Evolutionary conservation across 2,797 vertebrate genomes (phyloP), one percentile per base, ranked within the genome.

Genomic region (Chelonia mydas): DNA sequence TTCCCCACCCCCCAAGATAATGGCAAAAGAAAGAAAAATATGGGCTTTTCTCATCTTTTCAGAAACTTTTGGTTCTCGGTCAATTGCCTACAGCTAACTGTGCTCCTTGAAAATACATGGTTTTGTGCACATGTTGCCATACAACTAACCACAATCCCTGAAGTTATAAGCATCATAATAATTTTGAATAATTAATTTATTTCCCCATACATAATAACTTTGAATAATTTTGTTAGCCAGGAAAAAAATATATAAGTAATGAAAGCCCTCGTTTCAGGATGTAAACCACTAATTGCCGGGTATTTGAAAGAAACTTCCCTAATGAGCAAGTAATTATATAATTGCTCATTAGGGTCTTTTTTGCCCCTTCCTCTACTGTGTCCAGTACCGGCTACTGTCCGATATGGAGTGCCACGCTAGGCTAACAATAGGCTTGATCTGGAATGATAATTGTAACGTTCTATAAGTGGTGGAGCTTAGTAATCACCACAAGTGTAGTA

Each of bases 321-420:
- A 94, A 96, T 91, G 87, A 89, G 80, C 50, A 59, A 3, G 21
- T 94, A 93, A 94, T 96, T 84, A 53, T 12, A 19, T 92, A 96
- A 92, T 96, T 92, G 87, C 28, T 94, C 25, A 17, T 19, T 21
- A 0, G 83, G 41, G 37, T 21, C 80, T 92, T 91, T 53, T 25
- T 90, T 87, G 33, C 3, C n/a, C 13, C 83, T 93, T 68, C 17
- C 19, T 72, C 19, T 72, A 41, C 37, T 92, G 50, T 78, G 25
- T 85, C 88, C 74, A 86, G 17, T 47, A 86, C 74, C 79, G 85
- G 76, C 59, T 49, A 79, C 37, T 84, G 28, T 47, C 45, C 4
- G 27, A 28, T 76, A 28, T 28, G 12, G 41, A 28, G 28, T 76
- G 41, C 72, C 7, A 15, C 28, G 6, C 27, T 76, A 15, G 7